Evolutionary conservation across 2,113 vertebrate species (phyloP), one percentile per base, ranked within the genome.

Genomic region (Amblyopsis rosae): DNA sequence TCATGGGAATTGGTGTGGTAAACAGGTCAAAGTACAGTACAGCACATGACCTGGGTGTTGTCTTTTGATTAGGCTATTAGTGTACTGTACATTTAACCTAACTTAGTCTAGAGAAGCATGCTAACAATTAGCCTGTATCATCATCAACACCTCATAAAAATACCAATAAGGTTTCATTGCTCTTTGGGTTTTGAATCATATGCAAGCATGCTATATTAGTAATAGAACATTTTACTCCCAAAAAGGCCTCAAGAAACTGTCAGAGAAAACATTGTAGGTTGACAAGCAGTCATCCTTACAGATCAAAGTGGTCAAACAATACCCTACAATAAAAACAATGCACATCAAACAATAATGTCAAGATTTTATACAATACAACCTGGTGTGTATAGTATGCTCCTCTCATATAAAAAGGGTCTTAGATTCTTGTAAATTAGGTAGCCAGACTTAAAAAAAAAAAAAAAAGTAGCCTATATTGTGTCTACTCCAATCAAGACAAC

Each of bases 381-480:
- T 10, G 33, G 26, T 35, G 12, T 12, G 10, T 13, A 33, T 12
- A 60, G 15, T 60, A 60, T 45, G 35, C 1, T n/a, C 49, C 49
- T 50, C 10, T 11, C 12, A 50, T 12, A 50, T 50, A 13, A 50
- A 3, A 12, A 50, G 49, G 9, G 9, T 15, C 3, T 50, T 13
- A 65, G 74, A 12, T 62, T 46, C 51, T 32, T 59, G 50, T 19
- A 49, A 62, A 17, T 26, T 17, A 32, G 26, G 55, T 57, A 68
- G 80, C 47, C 71, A 80, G 56, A 73, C 77, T 46, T 74, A 68
- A 49, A 56, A 5, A 58, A 65, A 32, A 26, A 26, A 26, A 26
- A 57, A 73, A 7, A 70, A 12, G 57, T 82, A 41, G 26, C 26
- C 26, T 26, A 26, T 26, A 26, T 26, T 26, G 26, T 41, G 35